Evolutionary conservation across 2,888 invertebrate species (phyloP).

Genomic region (Saturnia japonica): DNA sequence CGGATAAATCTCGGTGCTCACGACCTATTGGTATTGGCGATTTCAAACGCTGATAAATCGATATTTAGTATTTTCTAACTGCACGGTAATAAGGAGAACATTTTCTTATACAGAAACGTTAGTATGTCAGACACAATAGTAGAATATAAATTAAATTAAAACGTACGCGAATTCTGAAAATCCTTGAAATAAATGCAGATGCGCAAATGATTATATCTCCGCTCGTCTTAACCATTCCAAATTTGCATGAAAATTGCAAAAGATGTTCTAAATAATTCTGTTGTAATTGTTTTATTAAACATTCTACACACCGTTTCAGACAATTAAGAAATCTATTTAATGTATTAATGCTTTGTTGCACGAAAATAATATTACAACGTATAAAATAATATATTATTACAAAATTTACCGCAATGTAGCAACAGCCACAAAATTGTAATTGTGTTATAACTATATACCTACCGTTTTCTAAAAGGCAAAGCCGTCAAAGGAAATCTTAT

Average conservation of each 20-base stretch:
- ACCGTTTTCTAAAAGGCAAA: conserved; percentile 10
- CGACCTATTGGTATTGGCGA: no score
- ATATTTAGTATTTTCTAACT: no score
- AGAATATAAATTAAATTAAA: conserved; percentile 28
- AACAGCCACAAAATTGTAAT: neutral
- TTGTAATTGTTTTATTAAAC: conserved; percentile 5
- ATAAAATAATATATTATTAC: conserved; percentile 9
- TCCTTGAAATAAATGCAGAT: neutral
- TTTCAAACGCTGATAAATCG: no score
- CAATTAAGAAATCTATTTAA: conserved; percentile 1
- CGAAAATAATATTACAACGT: neutral
- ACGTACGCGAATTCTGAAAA: neutral
- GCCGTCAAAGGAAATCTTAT: conserved; percentile 6
- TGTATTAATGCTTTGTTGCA: neutral
- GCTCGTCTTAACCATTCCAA: neutral
- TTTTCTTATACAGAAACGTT: no score
- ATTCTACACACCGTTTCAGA: neutral
- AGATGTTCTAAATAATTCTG: conserved; percentile 1
- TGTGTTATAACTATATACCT: neutral
- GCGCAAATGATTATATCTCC: neutral
- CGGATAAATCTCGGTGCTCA: no score
- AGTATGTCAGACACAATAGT: conserved; percentile 55
- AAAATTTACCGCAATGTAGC: conserved; percentile 5
- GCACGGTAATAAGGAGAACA: no score
- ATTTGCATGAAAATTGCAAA: conserved; percentile 1